Evolutionary conservation across 2,797 vertebrate species (phyloP).

Genomic region (Urophycis tenuis): DNA sequence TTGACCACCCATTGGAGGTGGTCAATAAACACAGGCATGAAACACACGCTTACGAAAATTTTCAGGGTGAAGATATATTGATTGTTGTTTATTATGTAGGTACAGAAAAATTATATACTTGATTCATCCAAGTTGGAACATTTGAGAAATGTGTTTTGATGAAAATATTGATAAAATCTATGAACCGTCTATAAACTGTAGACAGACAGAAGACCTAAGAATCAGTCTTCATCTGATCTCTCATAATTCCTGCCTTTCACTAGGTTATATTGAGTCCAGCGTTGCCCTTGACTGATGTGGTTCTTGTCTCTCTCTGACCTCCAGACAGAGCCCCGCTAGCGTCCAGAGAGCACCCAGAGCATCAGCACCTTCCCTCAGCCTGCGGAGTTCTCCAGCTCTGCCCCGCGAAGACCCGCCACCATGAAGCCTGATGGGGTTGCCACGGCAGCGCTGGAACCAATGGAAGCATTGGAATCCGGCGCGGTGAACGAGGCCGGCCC

Average conservation of each 20-base stretch:
- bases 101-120: not conserved
- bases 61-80: too few relatives aligned
- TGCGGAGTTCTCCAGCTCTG: slow-evolving; percentile 30
- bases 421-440: slow-evolving; percentile 78
- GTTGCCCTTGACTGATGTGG: slow-evolving; percentile 43
- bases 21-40: too few relatives aligned
- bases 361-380: slow-evolving; percentile 29
- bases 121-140: not conserved
- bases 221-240: slow-evolving; percentile 40
- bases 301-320: slow-evolving; percentile 22
- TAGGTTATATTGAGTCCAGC: slow-evolving; percentile 45
- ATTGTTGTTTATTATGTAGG: not conserved
- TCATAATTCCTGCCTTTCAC: slow-evolving; percentile 24
- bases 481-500: slow-evolving; percentile 53
- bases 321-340: slow-evolving; percentile 37
- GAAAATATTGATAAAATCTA: too few relatives aligned
- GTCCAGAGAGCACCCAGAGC: slow-evolving; percentile 39
- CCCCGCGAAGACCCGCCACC: slow-evolving; percentile 52
- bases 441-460: slow-evolving; percentile 66
- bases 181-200: too few relatives aligned
- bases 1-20: too few relatives aligned
- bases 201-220: too few relatives aligned
- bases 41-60: too few relatives aligned
- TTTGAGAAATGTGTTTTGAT: not conserved
- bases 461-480: slow-evolving; percentile 67